A percentile compares a stretch with the other conserved stretches of the same genome.
These are phyloP conservation scores for Caenorhabditis imperialis DNA, from an alignment of 2,888 invertebrate genomes.

Conservation along the genomic window DNA sequence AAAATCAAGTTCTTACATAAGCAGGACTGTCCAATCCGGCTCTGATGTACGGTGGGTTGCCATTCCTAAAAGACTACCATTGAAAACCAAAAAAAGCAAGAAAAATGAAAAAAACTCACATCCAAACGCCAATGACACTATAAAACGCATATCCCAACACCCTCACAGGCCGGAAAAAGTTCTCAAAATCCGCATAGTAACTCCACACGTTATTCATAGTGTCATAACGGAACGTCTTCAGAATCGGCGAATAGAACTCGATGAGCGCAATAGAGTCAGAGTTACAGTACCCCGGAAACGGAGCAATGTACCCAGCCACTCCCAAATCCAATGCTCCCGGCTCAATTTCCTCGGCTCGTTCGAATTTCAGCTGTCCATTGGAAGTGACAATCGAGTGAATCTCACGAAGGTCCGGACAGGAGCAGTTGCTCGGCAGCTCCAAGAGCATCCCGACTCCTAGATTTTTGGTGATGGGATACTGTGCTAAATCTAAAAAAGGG, in stretches of 20 bases:
- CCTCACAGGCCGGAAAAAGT: constrained; percentile 19
- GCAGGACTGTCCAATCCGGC: constrained; percentile 6
- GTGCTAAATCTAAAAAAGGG: constrained; percentile 5
- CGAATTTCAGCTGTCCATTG: constrained; percentile 14
- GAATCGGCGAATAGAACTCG: constrained; percentile 20
- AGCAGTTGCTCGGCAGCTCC: constrained; percentile 6
- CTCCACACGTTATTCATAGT: constrained; percentile 24
- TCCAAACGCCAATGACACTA: constrained; percentile 14
- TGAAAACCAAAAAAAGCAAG: background rate
- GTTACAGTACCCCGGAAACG: constrained; percentile 29
- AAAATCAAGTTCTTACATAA: too few relatives aligned
- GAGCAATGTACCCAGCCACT: constrained; percentile 22
- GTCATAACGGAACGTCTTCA: constrained; percentile 22
- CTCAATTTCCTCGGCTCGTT: background rate
- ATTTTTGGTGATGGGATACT: constrained; percentile 4
- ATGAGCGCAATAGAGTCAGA: constrained; percentile 17
- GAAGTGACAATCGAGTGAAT: constrained; percentile 19
- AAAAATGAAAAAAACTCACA: background rate
- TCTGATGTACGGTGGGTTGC: constrained; percentile 13
- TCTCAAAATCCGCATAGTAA: constrained; percentile 8
- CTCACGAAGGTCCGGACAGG: constrained; percentile 25
- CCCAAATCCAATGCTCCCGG: constrained; percentile 1
- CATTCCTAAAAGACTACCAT: constrained; percentile 7
- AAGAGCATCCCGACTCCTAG: constrained; percentile 15
- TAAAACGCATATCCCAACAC: constrained; percentile 32